A percentile compares a stretch with the other conserved stretches of the same genome.
Evolutionary conservation across 1,140 invertebrate species (phyloP).

Genomic region (Heliothis subflexa): DNA sequence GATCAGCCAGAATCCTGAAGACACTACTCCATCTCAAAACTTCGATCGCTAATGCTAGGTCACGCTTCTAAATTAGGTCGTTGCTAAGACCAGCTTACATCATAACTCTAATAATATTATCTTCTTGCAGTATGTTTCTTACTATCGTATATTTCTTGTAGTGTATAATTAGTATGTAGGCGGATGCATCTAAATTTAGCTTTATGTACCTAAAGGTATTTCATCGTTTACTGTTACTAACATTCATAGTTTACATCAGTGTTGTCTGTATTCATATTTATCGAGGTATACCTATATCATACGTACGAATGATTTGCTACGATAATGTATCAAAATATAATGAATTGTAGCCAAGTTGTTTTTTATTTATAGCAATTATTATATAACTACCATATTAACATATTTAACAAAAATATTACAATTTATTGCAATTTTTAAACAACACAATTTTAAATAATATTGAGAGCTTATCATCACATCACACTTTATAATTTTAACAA

Average conservation of each 20-base stretch:
- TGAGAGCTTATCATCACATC: too few relatives aligned
- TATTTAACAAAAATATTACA: too few relatives aligned
- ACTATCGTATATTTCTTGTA: slow-evolving; percentile 10
- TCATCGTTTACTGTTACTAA: slow-evolving; percentile 28
- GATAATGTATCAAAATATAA: background rate
- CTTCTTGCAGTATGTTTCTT: slow-evolving; percentile 1
- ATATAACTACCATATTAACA: background rate
- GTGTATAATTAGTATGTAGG: slow-evolving; percentile 4
- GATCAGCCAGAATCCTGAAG: slow-evolving; percentile 24
- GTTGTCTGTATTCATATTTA: slow-evolving; percentile 18
- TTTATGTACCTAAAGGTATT: slow-evolving; percentile 25
- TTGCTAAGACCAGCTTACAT: slow-evolving; percentile 7
- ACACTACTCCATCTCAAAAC: background rate
- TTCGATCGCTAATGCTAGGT: slow-evolving; percentile 18
- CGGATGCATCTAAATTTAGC: slow-evolving; percentile 27
- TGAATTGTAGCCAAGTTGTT: background rate
- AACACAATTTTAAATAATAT: too few relatives aligned
- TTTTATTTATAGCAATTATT: background rate
- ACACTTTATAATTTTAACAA: too few relatives aligned
- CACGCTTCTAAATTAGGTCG: slow-evolving; percentile 21
- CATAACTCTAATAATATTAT: slow-evolving; percentile 13
- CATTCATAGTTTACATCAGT: slow-evolving; percentile 18
- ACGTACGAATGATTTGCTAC: background rate
- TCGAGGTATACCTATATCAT: background rate
- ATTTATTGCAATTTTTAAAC: too few relatives aligned